phyloP scores from a whole-genome alignment of 2,113 vertebrate species.

The Zingel zingel region DNA sequence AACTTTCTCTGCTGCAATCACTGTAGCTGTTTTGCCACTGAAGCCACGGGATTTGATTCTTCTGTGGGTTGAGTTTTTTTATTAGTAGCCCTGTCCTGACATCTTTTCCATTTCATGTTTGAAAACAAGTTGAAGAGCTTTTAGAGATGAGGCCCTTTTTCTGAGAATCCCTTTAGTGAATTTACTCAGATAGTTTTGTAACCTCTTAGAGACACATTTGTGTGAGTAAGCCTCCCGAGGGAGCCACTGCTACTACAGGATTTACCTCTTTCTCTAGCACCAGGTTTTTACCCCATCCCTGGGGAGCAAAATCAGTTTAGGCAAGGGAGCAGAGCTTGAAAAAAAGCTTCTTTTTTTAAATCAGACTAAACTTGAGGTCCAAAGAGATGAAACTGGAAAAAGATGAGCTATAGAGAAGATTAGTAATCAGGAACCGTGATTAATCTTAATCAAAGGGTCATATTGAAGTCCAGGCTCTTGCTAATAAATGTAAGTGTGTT shows the following conservation, averaged over 20 bases:
- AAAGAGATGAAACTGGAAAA: slow-evolving; percentile 45
- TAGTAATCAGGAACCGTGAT: slow-evolving; percentile 65
- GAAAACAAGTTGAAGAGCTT: slow-evolving; percentile 54
- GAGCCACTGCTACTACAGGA: slow-evolving; percentile 40
- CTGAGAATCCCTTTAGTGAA: slow-evolving; percentile 33
- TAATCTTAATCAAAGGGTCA: slow-evolving; percentile 75
- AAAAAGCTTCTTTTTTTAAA: slow-evolving; percentile 27
- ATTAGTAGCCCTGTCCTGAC: slow-evolving; percentile 23
- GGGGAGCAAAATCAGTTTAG: slow-evolving; percentile 38
- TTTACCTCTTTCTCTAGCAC: slow-evolving; percentile 40
- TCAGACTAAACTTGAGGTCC: slow-evolving; percentile 35
- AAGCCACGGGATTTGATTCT: background rate
- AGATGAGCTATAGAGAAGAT: slow-evolving; percentile 65
- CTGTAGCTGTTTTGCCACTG: background rate
- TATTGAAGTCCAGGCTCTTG: slow-evolving; percentile 49
- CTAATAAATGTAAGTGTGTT: slow-evolving; percentile 60
- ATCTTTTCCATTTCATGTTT: slow-evolving; percentile 45
- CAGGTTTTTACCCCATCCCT: slow-evolving; percentile 36
- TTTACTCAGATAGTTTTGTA: slow-evolving; percentile 48
- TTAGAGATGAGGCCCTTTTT: slow-evolving; percentile 36
- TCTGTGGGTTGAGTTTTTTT: slow-evolving; percentile 8
- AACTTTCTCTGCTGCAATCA: background rate
- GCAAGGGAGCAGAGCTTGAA: slow-evolving; percentile 34
- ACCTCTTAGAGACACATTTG: slow-evolving; percentile 48
- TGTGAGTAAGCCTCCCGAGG: slow-evolving; percentile 48